Evolutionary conservation across 2,113 vertebrate genomes (phyloP).

Genomic region (Phalacrocorax carbo): DNA sequence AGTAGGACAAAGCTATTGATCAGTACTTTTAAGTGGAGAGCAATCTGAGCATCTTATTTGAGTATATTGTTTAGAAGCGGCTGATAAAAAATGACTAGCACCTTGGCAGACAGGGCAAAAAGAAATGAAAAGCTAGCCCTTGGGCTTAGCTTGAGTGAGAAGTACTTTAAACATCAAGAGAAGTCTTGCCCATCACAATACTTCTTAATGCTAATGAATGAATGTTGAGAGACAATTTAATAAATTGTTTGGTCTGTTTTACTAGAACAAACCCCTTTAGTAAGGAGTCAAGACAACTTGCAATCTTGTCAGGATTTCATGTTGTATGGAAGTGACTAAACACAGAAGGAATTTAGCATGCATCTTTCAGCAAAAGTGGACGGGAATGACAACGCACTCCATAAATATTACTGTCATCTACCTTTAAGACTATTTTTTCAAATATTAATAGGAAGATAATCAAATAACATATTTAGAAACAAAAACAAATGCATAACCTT

Average conservation of each 20-base stretch:
- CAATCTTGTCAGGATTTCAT: not conserved
- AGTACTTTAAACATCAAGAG: not conserved
- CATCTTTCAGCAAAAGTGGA: not conserved
- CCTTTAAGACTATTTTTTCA: not conserved
- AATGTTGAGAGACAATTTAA: not conserved
- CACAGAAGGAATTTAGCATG: not conserved
- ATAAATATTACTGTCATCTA: not conserved
- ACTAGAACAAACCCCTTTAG: not conserved
- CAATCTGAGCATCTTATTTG: not conserved
- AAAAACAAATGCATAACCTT: conserved; percentile 17
- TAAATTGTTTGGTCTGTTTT: not conserved
- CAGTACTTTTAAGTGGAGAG: not conserved
- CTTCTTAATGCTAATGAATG: not conserved
- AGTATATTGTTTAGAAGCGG: not conserved
- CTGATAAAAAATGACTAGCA: not conserved
- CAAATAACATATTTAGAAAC: not conserved
- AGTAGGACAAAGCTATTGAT: not conserved
- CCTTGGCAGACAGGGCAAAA: no score
- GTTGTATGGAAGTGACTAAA: not conserved
- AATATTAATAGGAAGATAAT: not conserved
- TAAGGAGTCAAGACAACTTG: not conserved
- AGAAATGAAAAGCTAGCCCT: not conserved
- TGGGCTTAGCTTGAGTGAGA: not conserved
- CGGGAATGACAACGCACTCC: not conserved
- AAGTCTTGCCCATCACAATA: not conserved